phyloP scores from a whole-genome alignment of 2,113 vertebrate genomes.

The Siniperca chuatsi region DNA sequence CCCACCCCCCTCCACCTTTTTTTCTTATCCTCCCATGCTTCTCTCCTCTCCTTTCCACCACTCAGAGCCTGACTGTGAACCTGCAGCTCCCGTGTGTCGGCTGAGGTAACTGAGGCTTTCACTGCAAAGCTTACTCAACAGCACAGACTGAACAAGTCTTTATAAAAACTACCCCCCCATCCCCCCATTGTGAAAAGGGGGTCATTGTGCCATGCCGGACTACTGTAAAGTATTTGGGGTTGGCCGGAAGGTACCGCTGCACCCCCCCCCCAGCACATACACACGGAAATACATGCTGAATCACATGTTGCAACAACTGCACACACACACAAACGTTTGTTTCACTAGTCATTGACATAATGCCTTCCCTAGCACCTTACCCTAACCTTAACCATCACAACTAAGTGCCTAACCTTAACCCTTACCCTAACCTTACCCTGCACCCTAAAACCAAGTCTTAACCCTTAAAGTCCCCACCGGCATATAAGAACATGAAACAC shows the following conservation, averaged over 20 bases:
- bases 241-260: constrained; percentile 12
- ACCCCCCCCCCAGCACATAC: background rate
- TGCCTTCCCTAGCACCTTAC: too few relatives aligned
- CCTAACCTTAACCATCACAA: too few relatives aligned
- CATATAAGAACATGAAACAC: too few relatives aligned
- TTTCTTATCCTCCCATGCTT: constrained; percentile 31
- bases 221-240: constrained; percentile 46
- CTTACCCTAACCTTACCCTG: too few relatives aligned
- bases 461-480: too few relatives aligned
- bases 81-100: constrained; percentile 53
- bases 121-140: constrained; percentile 59
- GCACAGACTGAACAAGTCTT: constrained; percentile 47
- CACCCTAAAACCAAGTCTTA: too few relatives aligned
- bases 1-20: background rate
- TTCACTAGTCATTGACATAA: too few relatives aligned
- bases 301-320: constrained; percentile 9
- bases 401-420: too few relatives aligned
- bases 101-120: constrained; percentile 61
- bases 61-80: constrained; percentile 38
- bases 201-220: constrained; percentile 70
- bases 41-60: constrained; percentile 33
- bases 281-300: constrained; percentile 17
- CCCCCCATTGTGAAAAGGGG: constrained; percentile 61
- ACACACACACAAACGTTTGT: background rate
- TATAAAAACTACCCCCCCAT: constrained; percentile 44